Base-by-base conservation (phyloP, 2,888 invertebrate genomes). In the Parelbella ahira region DNA sequence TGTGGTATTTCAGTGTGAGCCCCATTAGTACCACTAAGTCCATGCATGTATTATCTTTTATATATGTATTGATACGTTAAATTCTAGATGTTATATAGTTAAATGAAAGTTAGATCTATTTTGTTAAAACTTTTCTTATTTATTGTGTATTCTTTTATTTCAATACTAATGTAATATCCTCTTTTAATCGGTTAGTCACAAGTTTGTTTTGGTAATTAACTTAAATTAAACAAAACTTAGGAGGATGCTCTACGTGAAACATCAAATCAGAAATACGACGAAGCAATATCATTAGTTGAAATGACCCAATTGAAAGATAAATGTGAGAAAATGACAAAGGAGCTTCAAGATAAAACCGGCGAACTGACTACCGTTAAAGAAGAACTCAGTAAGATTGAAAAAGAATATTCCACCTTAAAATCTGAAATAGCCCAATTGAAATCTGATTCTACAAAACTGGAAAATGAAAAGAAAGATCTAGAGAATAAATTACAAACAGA, bases 401-500 rank as follows among this genome's bases (percentile, higher is more conserved):
- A 71, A 37, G 89, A 90, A 59, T 53, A 83, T 0, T 64, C 73
- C 3, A 69, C 66, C 37, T 34, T 80, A 12, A 73, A 83, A 43
- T 53, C 79, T 11, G 90, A 91, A 60, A 63, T 69, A 12, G 58
- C 51, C 51, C 82, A 68, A 49, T 57, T 66, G 50, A 91, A 79
- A 67, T 81, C 60, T 58, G 88, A 68, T 72, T 71, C 79, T 64
- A 68, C 50, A 56, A 89, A 74, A 54, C 63, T 58, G 48, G 81
- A 64, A 66, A 78, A 57, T 57, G 91, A 87, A 62, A 90, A 81
- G 37, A 93, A 92, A 51, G 92, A 93, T 54, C 75, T 90, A 19
- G 92, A 93, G 56, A 89, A 83, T 28, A 91, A 91, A 52, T 80
- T 89, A 45, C 89, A 90, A 69, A 77, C 84, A 18, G 89, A 90